phyloP scores from a whole-genome alignment of 1,140 invertebrate species.

The Drosophila sturtevanti region DNA sequence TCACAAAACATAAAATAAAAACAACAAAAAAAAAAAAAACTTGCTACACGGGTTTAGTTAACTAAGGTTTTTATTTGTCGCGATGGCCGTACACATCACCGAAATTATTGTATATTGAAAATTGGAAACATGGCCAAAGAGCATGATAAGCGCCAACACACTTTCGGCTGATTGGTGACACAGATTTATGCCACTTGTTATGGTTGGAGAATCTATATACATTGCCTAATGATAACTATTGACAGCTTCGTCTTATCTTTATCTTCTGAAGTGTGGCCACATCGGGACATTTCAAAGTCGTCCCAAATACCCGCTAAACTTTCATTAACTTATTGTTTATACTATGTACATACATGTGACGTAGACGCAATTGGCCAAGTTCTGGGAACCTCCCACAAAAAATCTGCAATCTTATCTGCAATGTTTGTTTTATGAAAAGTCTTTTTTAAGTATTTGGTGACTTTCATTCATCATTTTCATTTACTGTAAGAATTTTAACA shows the following conservation, averaged over 20 bases:
- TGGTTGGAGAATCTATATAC: background rate
- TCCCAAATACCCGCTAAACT: slow-evolving; percentile 19
- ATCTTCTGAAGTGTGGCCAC: slow-evolving; percentile 35
- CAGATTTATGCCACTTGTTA: slow-evolving; percentile 21
- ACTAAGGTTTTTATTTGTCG: background rate
- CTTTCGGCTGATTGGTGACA: background rate
- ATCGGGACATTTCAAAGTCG: slow-evolving; percentile 56
- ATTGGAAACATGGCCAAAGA: slow-evolving; percentile 19
- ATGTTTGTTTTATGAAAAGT: too few relatives aligned
- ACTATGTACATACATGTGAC: too few relatives aligned
- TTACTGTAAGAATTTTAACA: too few relatives aligned
- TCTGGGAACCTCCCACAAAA: slow-evolving; percentile 20
- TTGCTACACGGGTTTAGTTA: slow-evolving; percentile 25
- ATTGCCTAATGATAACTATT: slow-evolving; percentile 10
- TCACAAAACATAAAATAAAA: slow-evolving; percentile 14
- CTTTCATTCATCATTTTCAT: slow-evolving; percentile 5
- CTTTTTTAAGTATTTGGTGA: background rate
- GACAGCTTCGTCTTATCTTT: slow-evolving; percentile 21
- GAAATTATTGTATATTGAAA: background rate
- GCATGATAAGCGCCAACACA: slow-evolving; percentile 18
- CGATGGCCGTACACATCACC: slow-evolving; percentile 7
- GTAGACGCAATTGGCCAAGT: slow-evolving; percentile 2
- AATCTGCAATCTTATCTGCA: slow-evolving; percentile 26
- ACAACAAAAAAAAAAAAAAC: slow-evolving; percentile 34
- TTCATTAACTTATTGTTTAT: too few relatives aligned